Base-by-base conservation (phyloP, 1,140 invertebrate species). In the Diabrotica virgifera region DNA sequence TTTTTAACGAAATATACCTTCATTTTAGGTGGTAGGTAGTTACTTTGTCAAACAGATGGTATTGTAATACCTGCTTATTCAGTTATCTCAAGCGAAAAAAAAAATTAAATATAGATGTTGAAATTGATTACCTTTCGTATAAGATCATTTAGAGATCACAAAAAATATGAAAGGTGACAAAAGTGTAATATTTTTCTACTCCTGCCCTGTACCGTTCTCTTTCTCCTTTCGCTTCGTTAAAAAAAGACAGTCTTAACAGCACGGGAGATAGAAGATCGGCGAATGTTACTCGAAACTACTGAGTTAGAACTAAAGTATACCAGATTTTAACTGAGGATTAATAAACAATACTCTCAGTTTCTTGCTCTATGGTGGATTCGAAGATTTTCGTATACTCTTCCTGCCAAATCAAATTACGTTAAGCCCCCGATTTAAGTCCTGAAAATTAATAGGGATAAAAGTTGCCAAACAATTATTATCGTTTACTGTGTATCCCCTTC, bases 241-340 rank as follows among this genome's bases (percentile, higher is more conserved):
- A 62, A 62, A 62, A 62, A 53, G 52, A 53, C 35, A 9, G 52
- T 54, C 51, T 14, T 12, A 38, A 40, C 60, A 35, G 10, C n/a
- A 24, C 53, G 53, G 13, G 53, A 14, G 51, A n/a, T 13, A 14
- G 35, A 53, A 54, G 60, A 54, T 62, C 52, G 51, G 52, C 53
- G 60, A 24, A 46, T 54, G 60, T 62, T 59, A 64, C 62, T 64
- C 40, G 62, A 58, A 59, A 64, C 62, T 64, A 64, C 62, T 64
- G 53, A 64, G 62, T 58, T 59, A 64, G 62, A 64, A 58, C 62
- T 64, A 64, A 64, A 64, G 62, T 64, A 64, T 64, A 40, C 54
- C 56, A 58, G 62, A 64, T 64, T 58, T 58, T 50, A 40, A 46
- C 14, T 36, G 40, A 35, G 62, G 56, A 59, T 58, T 64, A 58